A percentile compares a stretch with the other conserved stretches of the same genome.
These are phyloP conservation scores for Rhadinocentrus ornatus DNA, from an alignment of 2,797 vertebrate genomes.

Conservation along the genomic window DNA sequence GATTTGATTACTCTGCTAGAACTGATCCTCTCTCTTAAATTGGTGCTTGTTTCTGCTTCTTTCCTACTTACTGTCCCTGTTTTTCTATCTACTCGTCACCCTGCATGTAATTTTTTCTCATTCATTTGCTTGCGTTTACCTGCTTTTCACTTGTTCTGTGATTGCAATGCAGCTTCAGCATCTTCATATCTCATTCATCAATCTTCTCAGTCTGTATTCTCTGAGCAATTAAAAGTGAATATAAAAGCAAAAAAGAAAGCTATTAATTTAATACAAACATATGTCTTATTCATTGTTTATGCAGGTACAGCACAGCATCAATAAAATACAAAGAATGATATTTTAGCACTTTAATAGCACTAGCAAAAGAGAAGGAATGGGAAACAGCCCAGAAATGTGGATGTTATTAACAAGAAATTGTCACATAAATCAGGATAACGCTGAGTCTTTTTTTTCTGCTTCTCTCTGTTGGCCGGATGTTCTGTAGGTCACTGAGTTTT, in stretches of 20 bases:
- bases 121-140: slow-evolving; percentile 17
- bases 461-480: slow-evolving; percentile 38
- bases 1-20: slow-evolving; percentile 78
- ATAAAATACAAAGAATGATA: neutral
- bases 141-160: neutral
- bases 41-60: slow-evolving; percentile 53
- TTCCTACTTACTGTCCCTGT: slow-evolving; percentile 25
- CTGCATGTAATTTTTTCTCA: slow-evolving; percentile 25
- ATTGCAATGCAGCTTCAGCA: slow-evolving; percentile 7
- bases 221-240: neutral
- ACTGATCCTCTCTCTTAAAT: slow-evolving; percentile 71
- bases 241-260: neutral
- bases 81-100: slow-evolving; percentile 35
- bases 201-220: neutral
- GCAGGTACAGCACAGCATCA: neutral
- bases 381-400: slow-evolving; percentile 20
- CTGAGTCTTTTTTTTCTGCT: slow-evolving; percentile 21
- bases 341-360: slow-evolving; percentile 6
- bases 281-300: neutral
- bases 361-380: slow-evolving; percentile 11
- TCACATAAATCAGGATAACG: slow-evolving; percentile 42
- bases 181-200: slow-evolving; percentile 14
- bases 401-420: slow-evolving; percentile 49
- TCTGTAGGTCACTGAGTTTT: slow-evolving; percentile 31
- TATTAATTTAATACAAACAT: neutral